Conservation (phyloP, 2,797 vertebrate genomes). For the Pangasius krempfi region DNA sequence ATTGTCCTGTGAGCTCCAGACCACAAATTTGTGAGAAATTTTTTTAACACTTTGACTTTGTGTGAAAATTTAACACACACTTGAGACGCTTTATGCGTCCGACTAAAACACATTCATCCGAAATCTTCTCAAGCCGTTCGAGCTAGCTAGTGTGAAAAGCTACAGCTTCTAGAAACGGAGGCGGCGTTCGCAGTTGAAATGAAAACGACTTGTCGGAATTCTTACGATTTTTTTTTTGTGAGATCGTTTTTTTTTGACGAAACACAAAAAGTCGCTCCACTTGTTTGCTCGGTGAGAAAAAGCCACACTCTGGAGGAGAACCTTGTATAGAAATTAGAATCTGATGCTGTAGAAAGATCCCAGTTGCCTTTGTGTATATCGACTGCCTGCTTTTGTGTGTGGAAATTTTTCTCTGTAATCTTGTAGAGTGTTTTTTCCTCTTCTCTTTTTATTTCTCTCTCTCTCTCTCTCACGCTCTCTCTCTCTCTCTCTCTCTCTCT, state of each 20-base stretch:
- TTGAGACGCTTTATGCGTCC: not conserved
- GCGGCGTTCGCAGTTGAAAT: not conserved
- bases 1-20: not conserved
- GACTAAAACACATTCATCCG: too few relatives aligned
- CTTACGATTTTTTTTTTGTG: not conserved
- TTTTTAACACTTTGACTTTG: not conserved
- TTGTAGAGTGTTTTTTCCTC: constrained; percentile 91
- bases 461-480: not conserved
- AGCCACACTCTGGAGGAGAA: constrained; percentile 79
- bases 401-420: constrained; percentile 90
- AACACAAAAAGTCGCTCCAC: not conserved
- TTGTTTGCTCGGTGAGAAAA: constrained; percentile 56
- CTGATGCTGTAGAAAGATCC: constrained; percentile 99
- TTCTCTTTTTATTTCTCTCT: not conserved
- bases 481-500: not conserved
- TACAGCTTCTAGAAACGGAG: not conserved
- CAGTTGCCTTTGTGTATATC: constrained; percentile 99
- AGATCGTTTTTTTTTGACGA: not conserved
- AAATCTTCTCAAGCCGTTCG: not conserved
- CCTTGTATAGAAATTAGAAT: constrained; percentile 98
- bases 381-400: constrained; percentile 99
- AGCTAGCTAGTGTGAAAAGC: not conserved
- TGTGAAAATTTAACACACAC: not conserved
- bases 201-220: not conserved
- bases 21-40: not conserved